Conservation (phyloP, 2,797 vertebrate species). For the Peromyscus nudipes region DNA sequence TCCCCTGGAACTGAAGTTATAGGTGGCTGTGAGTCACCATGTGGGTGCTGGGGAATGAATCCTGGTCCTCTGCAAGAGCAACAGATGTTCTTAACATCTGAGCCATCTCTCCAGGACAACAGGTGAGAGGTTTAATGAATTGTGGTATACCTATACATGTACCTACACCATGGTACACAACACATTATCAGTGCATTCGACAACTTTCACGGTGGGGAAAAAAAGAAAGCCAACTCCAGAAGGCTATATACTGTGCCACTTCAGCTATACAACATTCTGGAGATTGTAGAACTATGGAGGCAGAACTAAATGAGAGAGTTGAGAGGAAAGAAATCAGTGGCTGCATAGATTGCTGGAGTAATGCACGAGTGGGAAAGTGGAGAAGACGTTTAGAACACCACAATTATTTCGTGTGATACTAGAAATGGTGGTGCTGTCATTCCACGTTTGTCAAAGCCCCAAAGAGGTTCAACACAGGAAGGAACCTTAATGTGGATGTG, state of each 20-base stretch:
- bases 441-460: background rate
- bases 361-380: background rate
- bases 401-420: background rate
- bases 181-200: too few relatives aligned
- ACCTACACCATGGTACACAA: background rate
- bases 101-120: background rate
- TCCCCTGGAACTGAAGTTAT: background rate
- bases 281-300: background rate
- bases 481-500: background rate
- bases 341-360: background rate
- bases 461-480: background rate
- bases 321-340: background rate
- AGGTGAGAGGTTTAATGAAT: background rate
- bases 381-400: background rate
- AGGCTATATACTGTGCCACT: background rate
- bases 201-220: background rate
- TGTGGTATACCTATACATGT: background rate
- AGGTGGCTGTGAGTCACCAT: background rate
- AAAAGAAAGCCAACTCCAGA: background rate
- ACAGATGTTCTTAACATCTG: background rate
- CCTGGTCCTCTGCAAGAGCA: background rate
- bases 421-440: too few relatives aligned
- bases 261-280: background rate
- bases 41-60: background rate
- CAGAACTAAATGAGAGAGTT: background rate